A percentile compares a stretch with the other conserved stretches of the same genome.
phyloP scores from a whole-genome alignment of 2,888 invertebrate genomes.

The Cyclophora punctaria region DNA sequence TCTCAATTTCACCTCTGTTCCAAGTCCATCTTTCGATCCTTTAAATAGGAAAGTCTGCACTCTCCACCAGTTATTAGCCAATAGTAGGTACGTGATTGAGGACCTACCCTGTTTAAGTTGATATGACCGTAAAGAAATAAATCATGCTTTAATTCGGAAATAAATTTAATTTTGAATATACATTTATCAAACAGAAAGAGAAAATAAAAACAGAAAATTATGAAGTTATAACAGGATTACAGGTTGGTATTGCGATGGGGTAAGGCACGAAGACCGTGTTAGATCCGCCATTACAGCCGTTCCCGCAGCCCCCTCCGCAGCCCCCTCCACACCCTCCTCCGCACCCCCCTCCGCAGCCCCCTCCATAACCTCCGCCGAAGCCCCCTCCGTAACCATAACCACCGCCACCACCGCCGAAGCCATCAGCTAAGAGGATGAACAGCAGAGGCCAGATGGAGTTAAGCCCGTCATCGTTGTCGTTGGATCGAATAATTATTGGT shows the following conservation, averaged over 20 bases:
- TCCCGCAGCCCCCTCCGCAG: constrained; percentile 1
- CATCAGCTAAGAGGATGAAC: constrained; percentile 35
- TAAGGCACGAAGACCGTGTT: constrained; percentile 37
- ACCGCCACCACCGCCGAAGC: constrained; percentile 2
- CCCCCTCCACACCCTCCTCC: constrained; percentile 12
- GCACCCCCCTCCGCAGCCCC: constrained; percentile 3
- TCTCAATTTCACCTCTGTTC: constrained; percentile 2
- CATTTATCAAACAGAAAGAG: too few species aligned
- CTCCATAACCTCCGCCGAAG: constrained; percentile 9
- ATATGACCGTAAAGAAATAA: constrained; percentile 1
- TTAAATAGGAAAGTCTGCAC: constrained; percentile 8
- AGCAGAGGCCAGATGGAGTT: constrained; percentile 36
- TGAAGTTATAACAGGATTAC: constrained; percentile 24
- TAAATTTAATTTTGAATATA: too few species aligned
- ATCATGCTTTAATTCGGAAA: neutral
- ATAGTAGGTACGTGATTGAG: constrained; percentile 7
- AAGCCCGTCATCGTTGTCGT: constrained; percentile 32
- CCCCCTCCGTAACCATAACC: too few species aligned
- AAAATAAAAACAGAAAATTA: neutral
- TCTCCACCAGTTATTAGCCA: constrained; percentile 9
- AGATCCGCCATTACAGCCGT: constrained; percentile 19
- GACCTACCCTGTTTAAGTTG: neutral
- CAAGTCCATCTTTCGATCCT: constrained; percentile 2
- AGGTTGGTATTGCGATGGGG: constrained; percentile 37
- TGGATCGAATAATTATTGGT: constrained; percentile 35